These are phyloP conservation scores for Oophaga pumilio DNA, from an alignment of 2,113 vertebrate species.

Conservation along the genomic window DNA sequence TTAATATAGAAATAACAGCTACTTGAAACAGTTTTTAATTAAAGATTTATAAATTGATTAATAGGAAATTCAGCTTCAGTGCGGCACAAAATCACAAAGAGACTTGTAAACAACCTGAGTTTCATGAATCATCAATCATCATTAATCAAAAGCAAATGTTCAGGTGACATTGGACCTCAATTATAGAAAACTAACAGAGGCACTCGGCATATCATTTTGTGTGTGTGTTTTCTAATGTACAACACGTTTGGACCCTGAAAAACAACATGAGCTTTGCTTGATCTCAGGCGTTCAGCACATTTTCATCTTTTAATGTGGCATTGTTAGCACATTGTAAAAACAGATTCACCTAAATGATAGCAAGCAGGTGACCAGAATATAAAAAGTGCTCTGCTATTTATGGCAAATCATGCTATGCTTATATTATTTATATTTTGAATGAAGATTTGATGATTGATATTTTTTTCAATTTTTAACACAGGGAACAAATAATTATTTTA, in stretches of 20 bases:
- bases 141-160: constrained; percentile 17
- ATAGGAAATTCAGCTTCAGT: neutral
- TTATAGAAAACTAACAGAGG: neutral
- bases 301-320: neutral
- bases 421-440: too few relatives aligned
- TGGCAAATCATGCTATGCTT: too few relatives aligned
- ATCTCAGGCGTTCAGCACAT: neutral
- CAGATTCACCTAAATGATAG: neutral
- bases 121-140: constrained; percentile 18
- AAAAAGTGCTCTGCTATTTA: neutral
- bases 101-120: constrained; percentile 6
- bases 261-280: neutral
- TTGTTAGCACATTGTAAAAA: neutral
- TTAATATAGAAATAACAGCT: neutral
- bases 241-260: neutral
- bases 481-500: too few relatives aligned
- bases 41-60: constrained; percentile 1
- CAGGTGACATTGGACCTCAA: constrained; percentile 4
- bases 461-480: too few relatives aligned
- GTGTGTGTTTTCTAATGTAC: neutral
- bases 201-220: neutral
- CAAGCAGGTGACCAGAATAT: neutral
- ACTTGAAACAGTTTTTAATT: neutral
- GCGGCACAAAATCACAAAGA: neutral
- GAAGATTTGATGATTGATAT: too few relatives aligned